phyloP scores from a whole-genome alignment of 2,797 vertebrate species.

The Graptemys geographica region DNA sequence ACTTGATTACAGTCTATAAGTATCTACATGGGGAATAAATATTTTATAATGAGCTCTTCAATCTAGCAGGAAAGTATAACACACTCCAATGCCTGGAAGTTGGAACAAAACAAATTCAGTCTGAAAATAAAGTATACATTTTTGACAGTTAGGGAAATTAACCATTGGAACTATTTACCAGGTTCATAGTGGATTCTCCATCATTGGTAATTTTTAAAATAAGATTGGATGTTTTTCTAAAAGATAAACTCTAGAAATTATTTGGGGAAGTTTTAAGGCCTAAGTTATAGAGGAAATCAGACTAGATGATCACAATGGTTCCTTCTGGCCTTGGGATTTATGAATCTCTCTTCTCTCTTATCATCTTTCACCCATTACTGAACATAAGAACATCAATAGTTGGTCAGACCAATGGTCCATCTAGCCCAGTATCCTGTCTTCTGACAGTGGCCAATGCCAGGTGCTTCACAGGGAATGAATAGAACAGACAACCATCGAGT shows the following conservation, averaged over 20 bases:
- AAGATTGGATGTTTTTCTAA: neutral
- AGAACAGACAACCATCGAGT: neutral
- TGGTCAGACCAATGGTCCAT: neutral
- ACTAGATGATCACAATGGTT: neutral
- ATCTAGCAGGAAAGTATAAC: neutral
- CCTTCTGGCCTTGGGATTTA: neutral
- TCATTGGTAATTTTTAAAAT: neutral
- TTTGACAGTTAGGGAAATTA: neutral
- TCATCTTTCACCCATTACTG: neutral
- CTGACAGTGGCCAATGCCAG: neutral
- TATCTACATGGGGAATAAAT: neutral
- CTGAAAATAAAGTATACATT: neutral
- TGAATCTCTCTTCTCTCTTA: neutral
- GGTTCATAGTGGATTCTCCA: neutral
- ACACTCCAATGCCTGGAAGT: neutral
- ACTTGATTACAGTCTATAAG: neutral
- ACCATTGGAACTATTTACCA: neutral
- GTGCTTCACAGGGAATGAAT: neutral
- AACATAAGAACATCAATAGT: neutral
- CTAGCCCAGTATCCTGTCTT: neutral
- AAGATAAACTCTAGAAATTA: neutral
- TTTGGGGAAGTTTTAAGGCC: neutral
- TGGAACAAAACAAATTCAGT: neutral
- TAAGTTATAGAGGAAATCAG: neutral
- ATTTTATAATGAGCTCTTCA: neutral